phyloP scores from a whole-genome alignment of 2,888 invertebrate genomes.

The Danaus chrysippus region DNA sequence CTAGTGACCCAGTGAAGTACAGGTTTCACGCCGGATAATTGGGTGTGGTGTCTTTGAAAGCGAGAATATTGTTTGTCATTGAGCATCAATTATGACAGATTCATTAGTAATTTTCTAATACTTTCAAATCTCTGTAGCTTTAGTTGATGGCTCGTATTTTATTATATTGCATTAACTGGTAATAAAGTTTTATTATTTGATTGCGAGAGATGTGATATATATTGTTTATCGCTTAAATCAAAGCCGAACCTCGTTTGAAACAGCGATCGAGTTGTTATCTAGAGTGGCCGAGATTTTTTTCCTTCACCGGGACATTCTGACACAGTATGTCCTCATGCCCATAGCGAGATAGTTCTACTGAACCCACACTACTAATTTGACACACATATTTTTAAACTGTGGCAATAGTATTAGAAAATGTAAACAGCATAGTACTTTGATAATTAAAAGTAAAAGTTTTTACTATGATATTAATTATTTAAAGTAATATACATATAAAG shows the following conservation, averaged over 20 bases:
- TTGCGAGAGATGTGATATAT: neutral
- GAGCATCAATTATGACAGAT: neutral
- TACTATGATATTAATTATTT: too few species aligned
- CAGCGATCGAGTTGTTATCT: constrained; percentile 22
- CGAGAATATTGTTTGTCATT: constrained; percentile 21
- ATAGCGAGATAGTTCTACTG: constrained; percentile 21
- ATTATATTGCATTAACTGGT: too few species aligned
- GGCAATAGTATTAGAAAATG: constrained; percentile 4
- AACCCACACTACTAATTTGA: constrained; percentile 18
- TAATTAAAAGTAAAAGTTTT: too few species aligned
- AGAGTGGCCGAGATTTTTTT: constrained; percentile 28
- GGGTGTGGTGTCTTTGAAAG: constrained; percentile 36
- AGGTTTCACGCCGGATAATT: constrained; percentile 46
- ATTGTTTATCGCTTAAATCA: constrained; percentile 9
- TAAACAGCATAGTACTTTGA: neutral
- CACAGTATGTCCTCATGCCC: constrained; percentile 17
- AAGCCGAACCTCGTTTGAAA: constrained; percentile 14
- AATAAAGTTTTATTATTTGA: too few species aligned
- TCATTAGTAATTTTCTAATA: neutral
- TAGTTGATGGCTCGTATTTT: too few species aligned
- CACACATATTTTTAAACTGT: constrained; percentile 20
- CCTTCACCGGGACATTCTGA: constrained; percentile 23
- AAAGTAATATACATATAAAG: too few species aligned
- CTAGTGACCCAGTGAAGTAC: constrained; percentile 58
- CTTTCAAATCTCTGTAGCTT: too few species aligned